Percentiles rank a stretch among this genome's conserved stretches.
These are phyloP conservation scores for Liolophura sinensis DNA, from an alignment of 1,140 invertebrate species.

Conservation along the genomic window DNA sequence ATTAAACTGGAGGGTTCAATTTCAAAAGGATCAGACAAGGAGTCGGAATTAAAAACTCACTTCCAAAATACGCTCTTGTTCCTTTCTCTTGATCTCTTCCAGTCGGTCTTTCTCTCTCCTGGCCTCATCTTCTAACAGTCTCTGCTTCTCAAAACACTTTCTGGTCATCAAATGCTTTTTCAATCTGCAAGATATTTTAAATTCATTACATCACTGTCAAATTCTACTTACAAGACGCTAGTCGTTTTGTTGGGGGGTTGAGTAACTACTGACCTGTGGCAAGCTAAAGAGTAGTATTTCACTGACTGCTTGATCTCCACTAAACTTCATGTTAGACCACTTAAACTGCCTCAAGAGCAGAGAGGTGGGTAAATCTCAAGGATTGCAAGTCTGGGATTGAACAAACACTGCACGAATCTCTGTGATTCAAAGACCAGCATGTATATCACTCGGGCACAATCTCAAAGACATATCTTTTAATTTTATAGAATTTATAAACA, in stretches of 20 bases:
- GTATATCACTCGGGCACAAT: too few species aligned
- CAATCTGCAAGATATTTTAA: slow-evolving; percentile 63
- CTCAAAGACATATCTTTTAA: too few species aligned
- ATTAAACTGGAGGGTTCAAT: too few species aligned
- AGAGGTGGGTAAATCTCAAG: too few species aligned
- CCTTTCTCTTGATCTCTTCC: slow-evolving; percentile 79
- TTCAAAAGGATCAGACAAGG: background rate
- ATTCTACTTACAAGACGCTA: background rate
- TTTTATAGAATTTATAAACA: background rate
- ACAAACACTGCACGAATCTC: too few species aligned
- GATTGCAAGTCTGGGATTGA: too few species aligned
- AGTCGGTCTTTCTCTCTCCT: slow-evolving; percentile 74
- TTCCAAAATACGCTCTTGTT: slow-evolving; percentile 84
- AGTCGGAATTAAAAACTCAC: slow-evolving; percentile 55
- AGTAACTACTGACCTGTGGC: too few species aligned
- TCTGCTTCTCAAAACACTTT: slow-evolving; percentile 73
- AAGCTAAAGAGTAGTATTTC: too few species aligned
- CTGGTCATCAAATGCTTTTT: slow-evolving; percentile 80
- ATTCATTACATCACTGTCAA: background rate
- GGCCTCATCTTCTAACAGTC: slow-evolving; percentile 74
- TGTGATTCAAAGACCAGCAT: too few species aligned
- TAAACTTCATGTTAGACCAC: too few species aligned
- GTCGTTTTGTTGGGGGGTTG: background rate
- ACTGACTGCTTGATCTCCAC: too few species aligned
- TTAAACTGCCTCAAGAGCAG: too few species aligned